Evolutionary conservation across 2,888 invertebrate genomes (phyloP).

Genomic region (Nymphalis polychloros): DNA sequence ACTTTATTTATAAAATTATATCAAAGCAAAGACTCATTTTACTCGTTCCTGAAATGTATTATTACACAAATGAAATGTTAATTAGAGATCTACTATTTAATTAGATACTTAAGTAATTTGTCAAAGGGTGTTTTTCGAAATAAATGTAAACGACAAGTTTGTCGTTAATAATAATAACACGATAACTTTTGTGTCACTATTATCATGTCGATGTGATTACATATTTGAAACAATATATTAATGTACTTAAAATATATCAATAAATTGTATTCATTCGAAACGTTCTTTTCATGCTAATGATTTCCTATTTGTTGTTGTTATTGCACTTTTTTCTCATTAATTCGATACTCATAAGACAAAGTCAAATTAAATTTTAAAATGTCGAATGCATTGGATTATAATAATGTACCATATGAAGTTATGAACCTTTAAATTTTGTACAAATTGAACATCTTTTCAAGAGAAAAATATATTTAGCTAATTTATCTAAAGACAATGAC

Average conservation of each 20-base stretch:
- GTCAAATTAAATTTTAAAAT: too few species aligned
- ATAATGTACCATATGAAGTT: too few species aligned
- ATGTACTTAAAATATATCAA: constrained; percentile 50
- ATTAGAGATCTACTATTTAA: constrained; percentile 37
- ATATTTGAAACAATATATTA: constrained; percentile 44
- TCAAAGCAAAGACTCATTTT: constrained; percentile 39
- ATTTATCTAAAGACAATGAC: too few species aligned
- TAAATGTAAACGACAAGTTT: constrained; percentile 24
- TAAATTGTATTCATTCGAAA: constrained; percentile 46
- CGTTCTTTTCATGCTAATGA: background rate
- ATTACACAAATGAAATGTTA: constrained; percentile 32
- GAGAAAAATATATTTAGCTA: too few species aligned
- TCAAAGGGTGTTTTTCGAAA: constrained; percentile 20
- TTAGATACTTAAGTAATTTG: constrained; percentile 35
- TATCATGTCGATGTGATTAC: constrained; percentile 41
- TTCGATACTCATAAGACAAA: too few species aligned
- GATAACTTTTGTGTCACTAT: constrained; percentile 33
- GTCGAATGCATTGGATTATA: too few species aligned
- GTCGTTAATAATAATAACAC: background rate
- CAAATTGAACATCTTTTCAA: too few species aligned
- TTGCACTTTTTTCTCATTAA: constrained; percentile 17
- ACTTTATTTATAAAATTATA: constrained; percentile 31
- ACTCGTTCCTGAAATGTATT: constrained; percentile 41
- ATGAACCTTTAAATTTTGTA: too few species aligned
- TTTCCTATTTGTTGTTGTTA: too few species aligned